Evolutionary conservation across 1,140 invertebrate species (phyloP).

Genomic region (Aporrectodea caliginosa): DNA sequence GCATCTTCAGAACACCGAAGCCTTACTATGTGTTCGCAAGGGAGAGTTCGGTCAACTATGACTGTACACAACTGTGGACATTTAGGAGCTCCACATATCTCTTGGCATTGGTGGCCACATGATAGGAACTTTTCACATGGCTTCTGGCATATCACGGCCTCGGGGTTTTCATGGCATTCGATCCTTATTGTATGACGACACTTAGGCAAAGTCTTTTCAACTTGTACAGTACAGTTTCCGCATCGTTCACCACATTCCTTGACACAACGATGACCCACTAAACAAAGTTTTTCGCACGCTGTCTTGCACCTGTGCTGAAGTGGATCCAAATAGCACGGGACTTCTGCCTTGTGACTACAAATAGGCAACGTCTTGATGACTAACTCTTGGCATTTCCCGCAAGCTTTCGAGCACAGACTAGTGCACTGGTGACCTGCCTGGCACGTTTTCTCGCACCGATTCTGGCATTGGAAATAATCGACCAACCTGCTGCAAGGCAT

Average conservation of each 20-base stretch:
- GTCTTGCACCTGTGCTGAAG: slow-evolving; percentile 29
- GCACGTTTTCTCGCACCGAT: background rate
- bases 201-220: slow-evolving; percentile 20
- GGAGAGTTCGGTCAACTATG: background rate
- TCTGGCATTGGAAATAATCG: background rate
- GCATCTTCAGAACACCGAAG: background rate
- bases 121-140: slow-evolving; percentile 33
- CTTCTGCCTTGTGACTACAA: slow-evolving; percentile 37
- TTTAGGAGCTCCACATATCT: slow-evolving; percentile 31
- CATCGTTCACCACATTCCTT: slow-evolving; percentile 58
- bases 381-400: background rate
- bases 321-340: slow-evolving; percentile 34
- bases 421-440: background rate
- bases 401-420: background rate
- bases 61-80: background rate
- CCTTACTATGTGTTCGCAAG: background rate
- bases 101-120: slow-evolving; percentile 38
- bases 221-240: background rate
- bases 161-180: slow-evolving; percentile 59
- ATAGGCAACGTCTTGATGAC: slow-evolving; percentile 13
- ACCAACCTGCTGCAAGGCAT: background rate
- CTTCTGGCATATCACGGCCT: slow-evolving; percentile 50
- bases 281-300: slow-evolving; percentile 35
- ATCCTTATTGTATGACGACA: slow-evolving; percentile 62
- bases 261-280: slow-evolving; percentile 61